Conservation (phyloP, 2,888 invertebrate genomes). For the Pandemis heparana region DNA sequence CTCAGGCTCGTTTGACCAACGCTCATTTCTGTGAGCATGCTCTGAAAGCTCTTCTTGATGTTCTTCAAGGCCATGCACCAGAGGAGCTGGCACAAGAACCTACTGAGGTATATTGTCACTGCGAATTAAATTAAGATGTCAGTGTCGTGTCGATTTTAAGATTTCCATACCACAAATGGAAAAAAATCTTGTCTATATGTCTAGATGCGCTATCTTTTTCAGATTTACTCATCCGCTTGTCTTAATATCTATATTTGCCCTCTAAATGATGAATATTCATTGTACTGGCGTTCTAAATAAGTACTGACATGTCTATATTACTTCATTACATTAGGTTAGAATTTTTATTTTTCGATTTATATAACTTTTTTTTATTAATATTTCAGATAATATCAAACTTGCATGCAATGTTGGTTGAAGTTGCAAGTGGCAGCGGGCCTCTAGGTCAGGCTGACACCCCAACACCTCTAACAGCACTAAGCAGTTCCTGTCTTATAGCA, state of each 20-base stretch:
- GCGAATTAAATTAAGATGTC: background rate
- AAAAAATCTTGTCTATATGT: too few species aligned
- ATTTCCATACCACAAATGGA: background rate
- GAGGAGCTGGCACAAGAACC: constrained; percentile 95
- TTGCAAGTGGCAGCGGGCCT: constrained; percentile 88
- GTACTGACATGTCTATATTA: too few species aligned
- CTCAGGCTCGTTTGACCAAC: constrained; percentile 93
- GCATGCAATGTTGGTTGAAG: constrained; percentile 93
- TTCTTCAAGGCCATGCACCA: constrained; percentile 95
- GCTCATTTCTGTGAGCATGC: constrained; percentile 95
- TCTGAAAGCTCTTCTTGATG: constrained; percentile 94
- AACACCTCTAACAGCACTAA: constrained; percentile 92
- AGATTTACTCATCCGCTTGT: too few species aligned
- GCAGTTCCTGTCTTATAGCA: constrained; percentile 96
- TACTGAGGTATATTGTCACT: constrained; percentile 86
- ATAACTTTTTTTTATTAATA: constrained; percentile 46
- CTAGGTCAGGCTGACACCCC: constrained; percentile 79
- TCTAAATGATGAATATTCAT: too few species aligned
- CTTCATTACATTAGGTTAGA: background rate
- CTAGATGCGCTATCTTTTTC: background rate
- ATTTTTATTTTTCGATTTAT: background rate
- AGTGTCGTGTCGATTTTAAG: background rate
- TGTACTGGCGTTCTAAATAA: too few species aligned
- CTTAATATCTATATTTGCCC: too few species aligned
- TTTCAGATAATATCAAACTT: constrained; percentile 89